Evolutionary conservation across 2,797 vertebrate species (phyloP).

Genomic region (Paratrypauchen microcephalus): DNA sequence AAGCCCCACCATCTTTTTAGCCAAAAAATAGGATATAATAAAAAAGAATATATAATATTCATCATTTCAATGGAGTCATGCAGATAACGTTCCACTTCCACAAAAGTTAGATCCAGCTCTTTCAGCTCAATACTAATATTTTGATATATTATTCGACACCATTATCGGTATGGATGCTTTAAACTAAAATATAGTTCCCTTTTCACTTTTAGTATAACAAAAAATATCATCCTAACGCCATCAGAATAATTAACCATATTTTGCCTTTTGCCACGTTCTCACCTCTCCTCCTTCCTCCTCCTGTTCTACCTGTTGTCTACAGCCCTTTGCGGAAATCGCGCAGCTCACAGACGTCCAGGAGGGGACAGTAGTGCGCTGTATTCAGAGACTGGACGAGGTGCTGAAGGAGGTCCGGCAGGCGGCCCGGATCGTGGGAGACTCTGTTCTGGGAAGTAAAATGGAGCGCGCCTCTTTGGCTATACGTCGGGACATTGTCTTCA

Average conservation of each 20-base stretch:
- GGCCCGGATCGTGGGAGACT: conserved; percentile 88
- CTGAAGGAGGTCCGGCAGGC: conserved; percentile 89
- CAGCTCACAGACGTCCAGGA: conserved; percentile 88
- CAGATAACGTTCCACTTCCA: no score
- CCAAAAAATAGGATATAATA: no score
- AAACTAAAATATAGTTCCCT: no score
- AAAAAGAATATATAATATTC: no score
- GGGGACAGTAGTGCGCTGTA: conserved; percentile 90
- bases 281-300: neutral
- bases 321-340: conserved; percentile 90
- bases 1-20: no score
- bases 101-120: no score
- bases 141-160: no score
- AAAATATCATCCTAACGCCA: neutral
- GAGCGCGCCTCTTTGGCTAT: conserved; percentile 87
- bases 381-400: conserved; percentile 91
- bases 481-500: conserved; percentile 91
- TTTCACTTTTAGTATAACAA: neutral
- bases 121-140: no score
- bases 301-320: neutral
- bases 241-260: neutral
- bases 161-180: no score
- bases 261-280: neutral
- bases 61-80: no score
- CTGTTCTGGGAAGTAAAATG: conserved; percentile 90